Conservation (phyloP, 2,797 vertebrate genomes). For the Anomalospiza imberbis region DNA sequence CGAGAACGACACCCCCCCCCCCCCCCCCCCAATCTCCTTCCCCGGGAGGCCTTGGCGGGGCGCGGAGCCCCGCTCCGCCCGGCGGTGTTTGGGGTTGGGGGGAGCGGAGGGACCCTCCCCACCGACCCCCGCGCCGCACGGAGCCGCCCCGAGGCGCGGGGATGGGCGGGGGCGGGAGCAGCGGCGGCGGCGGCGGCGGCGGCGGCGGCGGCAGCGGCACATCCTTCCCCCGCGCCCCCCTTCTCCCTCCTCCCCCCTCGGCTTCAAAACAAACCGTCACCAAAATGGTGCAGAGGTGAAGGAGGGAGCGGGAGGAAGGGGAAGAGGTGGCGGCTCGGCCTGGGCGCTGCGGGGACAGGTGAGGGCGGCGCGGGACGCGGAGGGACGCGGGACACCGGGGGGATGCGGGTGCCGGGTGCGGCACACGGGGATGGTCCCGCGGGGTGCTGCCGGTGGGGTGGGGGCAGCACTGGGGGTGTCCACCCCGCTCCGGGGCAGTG, state of each 20-base stretch:
- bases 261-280: constrained; percentile 50
- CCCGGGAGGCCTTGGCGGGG: neutral
- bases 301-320: constrained; percentile 14
- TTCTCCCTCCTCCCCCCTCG: neutral
- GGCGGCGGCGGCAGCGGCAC: neutral
- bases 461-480: neutral
- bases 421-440: neutral
- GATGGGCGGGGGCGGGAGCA: neutral
- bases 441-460: neutral
- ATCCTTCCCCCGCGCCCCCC: neutral
- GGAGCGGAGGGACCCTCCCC: neutral
- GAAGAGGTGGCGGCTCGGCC: neutral
- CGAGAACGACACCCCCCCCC: neutral
- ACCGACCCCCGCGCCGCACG: neutral
- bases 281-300: constrained; percentile 57
- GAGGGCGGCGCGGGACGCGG: neutral
- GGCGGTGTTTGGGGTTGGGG: neutral
- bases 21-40: neutral
- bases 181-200: neutral
- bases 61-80: neutral
- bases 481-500: neutral
- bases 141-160: neutral
- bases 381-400: neutral
- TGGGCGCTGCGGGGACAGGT: neutral
- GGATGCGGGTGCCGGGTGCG: neutral